phyloP scores from a whole-genome alignment of 2,113 vertebrate species.

The Saimiri boliviensis region DNA sequence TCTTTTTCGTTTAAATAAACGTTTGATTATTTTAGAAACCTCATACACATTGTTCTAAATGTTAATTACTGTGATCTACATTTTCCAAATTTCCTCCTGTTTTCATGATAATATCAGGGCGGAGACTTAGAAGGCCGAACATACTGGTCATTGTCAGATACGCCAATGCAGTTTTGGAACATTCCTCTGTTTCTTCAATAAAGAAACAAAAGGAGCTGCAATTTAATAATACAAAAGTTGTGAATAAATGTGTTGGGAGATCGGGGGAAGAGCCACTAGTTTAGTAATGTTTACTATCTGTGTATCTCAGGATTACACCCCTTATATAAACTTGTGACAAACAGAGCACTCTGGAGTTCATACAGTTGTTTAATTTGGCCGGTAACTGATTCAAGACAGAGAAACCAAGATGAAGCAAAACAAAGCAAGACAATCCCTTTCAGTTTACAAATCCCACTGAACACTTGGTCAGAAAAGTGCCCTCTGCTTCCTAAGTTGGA shows the following conservation, averaged over 20 bases:
- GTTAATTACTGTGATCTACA: neutral
- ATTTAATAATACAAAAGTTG: neutral
- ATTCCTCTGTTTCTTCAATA: neutral
- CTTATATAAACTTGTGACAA: rapidly evolving
- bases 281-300: neutral
- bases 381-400: neutral
- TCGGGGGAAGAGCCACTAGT: neutral
- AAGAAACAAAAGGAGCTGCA: neutral
- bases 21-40: neutral
- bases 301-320: no score
- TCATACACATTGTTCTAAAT: neutral
- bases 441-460: neutral
- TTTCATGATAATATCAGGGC: neutral
- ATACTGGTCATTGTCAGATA: rapidly evolving
- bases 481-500: neutral
- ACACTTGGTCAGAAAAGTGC: neutral
- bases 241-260: neutral
- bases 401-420: neutral
- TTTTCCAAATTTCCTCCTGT: neutral
- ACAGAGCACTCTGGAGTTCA: rapidly evolving
- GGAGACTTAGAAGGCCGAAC: neutral
- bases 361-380: neutral
- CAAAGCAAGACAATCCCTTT: neutral
- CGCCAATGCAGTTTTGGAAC: rapidly evolving
- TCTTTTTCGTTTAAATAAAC: neutral